Conservation (phyloP, 1,140 invertebrate species). For the Lethocerus indicus region DNA sequence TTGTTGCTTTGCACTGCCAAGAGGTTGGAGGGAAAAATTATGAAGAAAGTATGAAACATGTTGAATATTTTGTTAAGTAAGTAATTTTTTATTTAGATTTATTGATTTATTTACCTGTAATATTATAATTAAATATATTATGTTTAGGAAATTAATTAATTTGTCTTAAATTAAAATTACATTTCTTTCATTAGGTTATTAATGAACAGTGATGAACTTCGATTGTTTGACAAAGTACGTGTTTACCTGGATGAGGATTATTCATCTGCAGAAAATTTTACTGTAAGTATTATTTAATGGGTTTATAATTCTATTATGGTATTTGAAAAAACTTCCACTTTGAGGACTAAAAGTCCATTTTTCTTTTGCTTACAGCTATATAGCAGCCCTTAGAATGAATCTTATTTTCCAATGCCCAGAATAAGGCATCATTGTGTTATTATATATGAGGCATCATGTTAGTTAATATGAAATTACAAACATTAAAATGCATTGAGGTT, state of each 20-base stretch:
- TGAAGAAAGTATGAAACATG: constrained; percentile 85
- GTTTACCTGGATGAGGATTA: constrained; percentile 85
- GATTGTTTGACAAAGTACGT: constrained; percentile 63
- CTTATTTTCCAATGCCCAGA: too few relatives aligned
- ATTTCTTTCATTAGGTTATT: constrained; percentile 38
- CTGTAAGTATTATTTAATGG: constrained; percentile 55
- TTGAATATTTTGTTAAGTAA: constrained; percentile 77
- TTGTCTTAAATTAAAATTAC: background rate
- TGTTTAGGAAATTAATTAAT: too few relatives aligned
- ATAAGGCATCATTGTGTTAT: too few relatives aligned
- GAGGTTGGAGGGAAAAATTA: constrained; percentile 95
- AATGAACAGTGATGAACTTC: constrained; percentile 60
- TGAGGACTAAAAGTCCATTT: too few relatives aligned
- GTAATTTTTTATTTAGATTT: constrained; percentile 15
- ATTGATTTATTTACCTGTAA: background rate
- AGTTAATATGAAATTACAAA: too few relatives aligned
- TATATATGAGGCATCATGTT: too few relatives aligned
- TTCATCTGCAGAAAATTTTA: constrained; percentile 80
- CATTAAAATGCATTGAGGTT: too few relatives aligned
- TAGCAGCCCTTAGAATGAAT: too few relatives aligned
- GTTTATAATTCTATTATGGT: too few relatives aligned
- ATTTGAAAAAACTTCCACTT: too few relatives aligned
- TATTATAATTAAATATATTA: background rate
- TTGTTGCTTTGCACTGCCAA: constrained; percentile 88
- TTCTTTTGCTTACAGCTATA: too few relatives aligned